Evolutionary conservation across 2,113 vertebrate genomes (phyloP), one percentile per base, ranked within the genome.

Genomic region (Chaetops frenatus): DNA sequence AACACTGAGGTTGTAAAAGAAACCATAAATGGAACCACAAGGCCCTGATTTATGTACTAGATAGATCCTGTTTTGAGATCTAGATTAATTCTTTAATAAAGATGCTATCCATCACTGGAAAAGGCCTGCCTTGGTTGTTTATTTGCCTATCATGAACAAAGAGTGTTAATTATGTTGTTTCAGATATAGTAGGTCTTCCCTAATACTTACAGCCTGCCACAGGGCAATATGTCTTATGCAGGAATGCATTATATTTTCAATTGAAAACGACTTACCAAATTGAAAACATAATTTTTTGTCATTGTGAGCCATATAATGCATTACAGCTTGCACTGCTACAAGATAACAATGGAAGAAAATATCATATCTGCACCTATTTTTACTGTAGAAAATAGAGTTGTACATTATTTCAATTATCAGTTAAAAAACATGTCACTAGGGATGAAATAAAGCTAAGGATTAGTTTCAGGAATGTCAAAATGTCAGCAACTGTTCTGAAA

Each of bases 1-100:
- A 96, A 96, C 92, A 94, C 94, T 97, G 96, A 86, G 85, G 97
- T 92, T 92, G 92, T 94, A 93, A 95, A 95, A 94, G 81, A 38
- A 94, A 80, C 81, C 14, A 3, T 97, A 94, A 96, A 97, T 97
- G 96, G 97, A 98, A 98, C 83, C 97, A 98, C 97, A 91, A 96
- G 94, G 93, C 92, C 90, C 86, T 69, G 91, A 94, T 95, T 97
- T 95, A 95, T 94, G 44, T 28, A 84, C 80, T 86, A 89, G 81
- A 91, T 79, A 95, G 93, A 91, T 85, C 36, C 65, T 76, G 62
- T 54, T 91, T 82, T 92, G 66, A 95, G 87, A 94, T 85, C 81
- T 70, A 94, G 84, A 94, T 95, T 96, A 97, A 95, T 94, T 94
- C 93, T 92, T 97, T 95, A 94, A 90, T 91, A 96, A 95, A 97